phyloP scores from a whole-genome alignment of 2,888 invertebrate species.

The Coelopa pilipes region DNA sequence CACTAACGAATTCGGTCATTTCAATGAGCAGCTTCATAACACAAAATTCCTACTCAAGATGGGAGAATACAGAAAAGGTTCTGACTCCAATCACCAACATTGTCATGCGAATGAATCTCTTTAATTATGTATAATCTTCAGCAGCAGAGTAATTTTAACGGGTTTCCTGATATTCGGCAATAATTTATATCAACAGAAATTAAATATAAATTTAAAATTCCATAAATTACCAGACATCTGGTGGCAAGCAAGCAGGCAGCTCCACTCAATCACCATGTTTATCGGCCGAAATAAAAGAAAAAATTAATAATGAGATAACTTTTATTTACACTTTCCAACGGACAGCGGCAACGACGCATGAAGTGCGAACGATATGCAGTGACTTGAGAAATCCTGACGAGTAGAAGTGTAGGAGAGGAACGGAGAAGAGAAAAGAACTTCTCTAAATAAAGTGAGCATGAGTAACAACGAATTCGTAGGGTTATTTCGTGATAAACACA shows the following conservation, averaged over 20 bases:
- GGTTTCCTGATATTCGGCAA: too few species aligned
- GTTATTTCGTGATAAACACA: conserved; percentile 10
- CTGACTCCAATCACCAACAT: too few species aligned
- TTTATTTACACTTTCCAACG: conserved; percentile 20
- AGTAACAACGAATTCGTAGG: conserved; percentile 8
- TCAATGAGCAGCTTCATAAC: too few species aligned
- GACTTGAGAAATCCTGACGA: background rate
- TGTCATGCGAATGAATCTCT: too few species aligned
- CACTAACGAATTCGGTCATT: too few species aligned
- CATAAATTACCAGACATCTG: background rate
- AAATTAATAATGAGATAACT: conserved; percentile 9
- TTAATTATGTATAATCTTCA: too few species aligned
- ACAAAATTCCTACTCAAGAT: too few species aligned
- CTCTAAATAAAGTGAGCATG: background rate
- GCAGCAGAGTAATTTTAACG: too few species aligned
- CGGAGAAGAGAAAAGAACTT: background rate
- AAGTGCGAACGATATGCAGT: conserved; percentile 10
- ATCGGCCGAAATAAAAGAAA: background rate
- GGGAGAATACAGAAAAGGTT: too few species aligned
- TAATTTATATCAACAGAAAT: background rate
- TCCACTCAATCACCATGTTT: background rate
- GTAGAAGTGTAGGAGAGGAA: background rate
- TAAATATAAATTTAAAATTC: background rate
- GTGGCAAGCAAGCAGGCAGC: background rate
- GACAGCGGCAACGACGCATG: background rate